These are phyloP conservation scores for Phallusia fumigata DNA, from an alignment of 23 tunicate genomes.

Conservation along the genomic window DNA sequence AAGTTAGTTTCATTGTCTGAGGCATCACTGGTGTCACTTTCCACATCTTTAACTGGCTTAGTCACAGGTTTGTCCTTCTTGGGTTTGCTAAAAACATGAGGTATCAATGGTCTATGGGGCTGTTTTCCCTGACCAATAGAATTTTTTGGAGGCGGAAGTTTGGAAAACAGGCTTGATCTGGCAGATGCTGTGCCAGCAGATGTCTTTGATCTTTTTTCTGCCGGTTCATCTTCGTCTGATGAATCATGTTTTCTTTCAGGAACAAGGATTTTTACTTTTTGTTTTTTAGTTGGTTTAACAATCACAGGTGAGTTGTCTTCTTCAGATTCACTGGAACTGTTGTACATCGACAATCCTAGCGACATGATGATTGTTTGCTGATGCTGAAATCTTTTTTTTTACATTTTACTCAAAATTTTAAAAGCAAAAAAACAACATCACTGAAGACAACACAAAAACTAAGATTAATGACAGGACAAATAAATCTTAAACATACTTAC, in stretches of 20 bases:
- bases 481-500: too few species aligned
- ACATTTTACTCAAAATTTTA: too few species aligned
- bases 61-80: not conserved
- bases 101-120: constrained; percentile 43
- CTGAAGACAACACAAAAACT: too few species aligned
- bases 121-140: constrained; percentile 53
- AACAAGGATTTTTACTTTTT: constrained; percentile 44
- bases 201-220: constrained; percentile 29
- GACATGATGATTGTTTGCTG: not conserved
- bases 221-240: constrained; percentile 72
- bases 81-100: constrained; percentile 51
- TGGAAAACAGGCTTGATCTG: constrained; percentile 72
- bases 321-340: constrained; percentile 43
- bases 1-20: constrained; percentile 43
- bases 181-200: not conserved
- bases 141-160: constrained; percentile 86
- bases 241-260: constrained; percentile 23
- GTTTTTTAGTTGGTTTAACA: constrained; percentile 20
- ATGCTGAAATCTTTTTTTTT: too few species aligned
- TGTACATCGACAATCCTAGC: constrained; percentile 45
- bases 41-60: not conserved
- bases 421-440: too few species aligned
- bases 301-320: not conserved
- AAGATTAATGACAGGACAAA: too few species aligned
- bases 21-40: constrained; percentile 15